phyloP scores from a whole-genome alignment of 2,888 invertebrate species.

The Pharmacophagus antenor region DNA sequence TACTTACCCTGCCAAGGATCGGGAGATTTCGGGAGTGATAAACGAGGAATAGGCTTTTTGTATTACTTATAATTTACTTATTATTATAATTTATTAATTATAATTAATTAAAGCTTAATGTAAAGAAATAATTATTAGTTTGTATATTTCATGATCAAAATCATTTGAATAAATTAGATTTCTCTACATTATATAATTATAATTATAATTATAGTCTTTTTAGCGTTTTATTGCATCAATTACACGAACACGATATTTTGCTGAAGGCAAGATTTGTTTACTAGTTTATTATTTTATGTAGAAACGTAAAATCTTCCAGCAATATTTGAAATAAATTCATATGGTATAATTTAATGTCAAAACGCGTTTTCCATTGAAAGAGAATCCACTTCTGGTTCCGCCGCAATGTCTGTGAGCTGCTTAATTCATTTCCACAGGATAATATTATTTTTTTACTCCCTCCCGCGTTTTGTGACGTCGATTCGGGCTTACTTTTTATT shows the following conservation, averaged over 20 bases:
- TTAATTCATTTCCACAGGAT: slow-evolving; percentile 81
- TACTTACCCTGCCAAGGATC: slow-evolving; percentile 75
- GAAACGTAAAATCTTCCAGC: too few relatives aligned
- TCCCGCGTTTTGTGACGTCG: slow-evolving; percentile 65
- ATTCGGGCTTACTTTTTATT: slow-evolving; percentile 79
- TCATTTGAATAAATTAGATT: too few relatives aligned
- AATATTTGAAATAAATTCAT: too few relatives aligned
- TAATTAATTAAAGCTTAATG: too few relatives aligned
- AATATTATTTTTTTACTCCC: slow-evolving; percentile 81
- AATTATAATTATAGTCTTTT: too few relatives aligned
- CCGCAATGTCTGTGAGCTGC: slow-evolving; percentile 71
- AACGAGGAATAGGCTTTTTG: slow-evolving; percentile 52
- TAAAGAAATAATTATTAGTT: too few relatives aligned
- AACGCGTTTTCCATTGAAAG: slow-evolving; percentile 33
- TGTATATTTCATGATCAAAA: too few relatives aligned
- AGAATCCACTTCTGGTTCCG: slow-evolving; percentile 37
- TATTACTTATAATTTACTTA: too few relatives aligned
- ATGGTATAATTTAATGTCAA: neutral
- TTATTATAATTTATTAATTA: too few relatives aligned
- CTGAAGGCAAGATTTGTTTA: neutral
- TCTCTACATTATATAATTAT: too few relatives aligned
- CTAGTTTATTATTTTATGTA: too few relatives aligned
- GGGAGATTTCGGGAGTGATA: slow-evolving; percentile 50
- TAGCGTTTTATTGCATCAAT: too few relatives aligned
- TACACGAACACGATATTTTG: neutral